These are phyloP conservation scores for Melinopterus prodromus DNA, from an alignment of 2,888 invertebrate species.

Conservation along the genomic window DNA sequence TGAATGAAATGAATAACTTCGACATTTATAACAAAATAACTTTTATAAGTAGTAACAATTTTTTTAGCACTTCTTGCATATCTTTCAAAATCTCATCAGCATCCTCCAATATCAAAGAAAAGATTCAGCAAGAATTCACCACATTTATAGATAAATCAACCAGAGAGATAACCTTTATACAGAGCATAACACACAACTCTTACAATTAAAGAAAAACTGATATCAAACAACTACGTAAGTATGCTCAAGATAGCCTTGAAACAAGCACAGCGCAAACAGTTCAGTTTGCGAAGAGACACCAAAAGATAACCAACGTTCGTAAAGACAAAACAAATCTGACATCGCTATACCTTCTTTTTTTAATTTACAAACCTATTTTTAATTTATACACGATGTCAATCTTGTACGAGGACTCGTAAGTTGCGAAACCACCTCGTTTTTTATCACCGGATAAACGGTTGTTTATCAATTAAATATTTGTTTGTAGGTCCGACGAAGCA, in stretches of 20 bases:
- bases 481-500: constrained; percentile 34
- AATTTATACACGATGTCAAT: neutral
- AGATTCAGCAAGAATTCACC: neutral
- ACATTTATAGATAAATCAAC: neutral
- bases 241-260: neutral
- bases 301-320: neutral
- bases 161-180: neutral
- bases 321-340: neutral
- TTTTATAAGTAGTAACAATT: neutral
- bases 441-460: neutral
- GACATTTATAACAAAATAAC: neutral
- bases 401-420: neutral
- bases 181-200: neutral
- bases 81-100: neutral
- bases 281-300: neutral
- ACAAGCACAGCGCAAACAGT: neutral
- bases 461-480: neutral
- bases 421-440: neutral
- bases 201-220: neutral
- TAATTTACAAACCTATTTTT: neutral
- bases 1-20: neutral
- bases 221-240: neutral
- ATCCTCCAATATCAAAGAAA: neutral
- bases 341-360: neutral
- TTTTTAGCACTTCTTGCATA: neutral